These are phyloP conservation scores for Arrhamphus sclerolepis DNA, from an alignment of 2,797 vertebrate species.

Conservation along the genomic window DNA sequence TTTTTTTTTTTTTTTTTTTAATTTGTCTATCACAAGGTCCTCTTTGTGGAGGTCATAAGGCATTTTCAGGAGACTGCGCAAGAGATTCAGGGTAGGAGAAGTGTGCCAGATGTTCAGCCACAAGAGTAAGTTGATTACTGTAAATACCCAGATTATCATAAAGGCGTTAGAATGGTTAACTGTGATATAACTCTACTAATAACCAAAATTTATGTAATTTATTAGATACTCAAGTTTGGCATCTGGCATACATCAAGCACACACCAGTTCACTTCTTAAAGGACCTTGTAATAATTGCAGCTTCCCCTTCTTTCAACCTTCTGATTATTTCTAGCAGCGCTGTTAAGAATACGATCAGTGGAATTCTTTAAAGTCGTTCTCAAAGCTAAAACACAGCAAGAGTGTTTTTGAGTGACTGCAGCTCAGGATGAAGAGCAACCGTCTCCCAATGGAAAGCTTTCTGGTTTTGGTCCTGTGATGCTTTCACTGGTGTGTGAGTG, in stretches of 20 bases:
- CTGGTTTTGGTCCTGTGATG: no score
- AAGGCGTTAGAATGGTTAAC: constrained; percentile 19
- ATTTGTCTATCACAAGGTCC: constrained; percentile 59
- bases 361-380: no score
- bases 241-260: background rate
- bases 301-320: no score
- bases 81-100: background rate
- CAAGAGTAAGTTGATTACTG: constrained; percentile 34
- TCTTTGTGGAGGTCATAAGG: constrained; percentile 49
- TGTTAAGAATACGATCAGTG: no score
- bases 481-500: no score
- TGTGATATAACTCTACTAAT: constrained; percentile 20
- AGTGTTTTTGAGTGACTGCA: no score
- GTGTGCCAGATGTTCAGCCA: constrained; percentile 10
- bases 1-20: constrained; percentile 18
- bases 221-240: background rate
- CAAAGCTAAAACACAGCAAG: no score
- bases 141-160: constrained; percentile 28
- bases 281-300: background rate
- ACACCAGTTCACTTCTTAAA: background rate
- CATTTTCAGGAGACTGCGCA: constrained; percentile 3
- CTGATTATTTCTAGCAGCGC: no score
- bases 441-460: no score
- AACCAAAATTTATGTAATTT: constrained; percentile 6
- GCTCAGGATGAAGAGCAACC: no score